Conservation (phyloP, 2,113 vertebrate species). For the Polypterus bichir region DNA sequence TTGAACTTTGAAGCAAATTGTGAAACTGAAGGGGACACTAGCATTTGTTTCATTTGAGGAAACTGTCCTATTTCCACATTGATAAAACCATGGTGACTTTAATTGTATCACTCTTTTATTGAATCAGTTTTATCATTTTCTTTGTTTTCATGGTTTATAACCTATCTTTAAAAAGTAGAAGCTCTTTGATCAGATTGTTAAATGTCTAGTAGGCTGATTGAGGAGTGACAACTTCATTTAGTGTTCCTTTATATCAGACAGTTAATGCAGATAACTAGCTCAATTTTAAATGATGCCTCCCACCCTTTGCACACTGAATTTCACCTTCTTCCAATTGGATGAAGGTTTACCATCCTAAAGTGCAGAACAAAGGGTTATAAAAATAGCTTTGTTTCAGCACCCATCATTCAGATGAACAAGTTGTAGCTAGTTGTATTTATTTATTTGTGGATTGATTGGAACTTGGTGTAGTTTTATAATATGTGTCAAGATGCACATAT, state of each 20-base stretch:
- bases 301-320: too few species aligned
- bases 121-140: conserved; percentile 9
- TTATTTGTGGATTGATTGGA: too few species aligned
- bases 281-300: conserved; percentile 3
- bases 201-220: conserved; percentile 7
- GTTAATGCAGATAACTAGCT: conserved; percentile 4
- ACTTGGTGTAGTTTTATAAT: too few species aligned
- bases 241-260: conserved; percentile 6
- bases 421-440: too few species aligned
- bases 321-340: too few species aligned
- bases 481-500: too few species aligned
- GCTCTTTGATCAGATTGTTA: neutral
- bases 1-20: too few species aligned
- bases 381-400: conserved; percentile 4
- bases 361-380: neutral
- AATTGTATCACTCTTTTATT: conserved; percentile 7
- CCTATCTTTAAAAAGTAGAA: conserved; percentile 3
- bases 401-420: neutral
- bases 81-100: too few species aligned
- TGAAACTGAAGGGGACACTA: neutral
- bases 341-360: too few species aligned
- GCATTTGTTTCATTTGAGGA: neutral
- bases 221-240: conserved; percentile 8
- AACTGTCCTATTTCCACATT: too few species aligned
- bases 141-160: conserved; percentile 5